Conservation (phyloP, 2,888 invertebrate genomes). For the Megaustenia siamemsis region DNA sequence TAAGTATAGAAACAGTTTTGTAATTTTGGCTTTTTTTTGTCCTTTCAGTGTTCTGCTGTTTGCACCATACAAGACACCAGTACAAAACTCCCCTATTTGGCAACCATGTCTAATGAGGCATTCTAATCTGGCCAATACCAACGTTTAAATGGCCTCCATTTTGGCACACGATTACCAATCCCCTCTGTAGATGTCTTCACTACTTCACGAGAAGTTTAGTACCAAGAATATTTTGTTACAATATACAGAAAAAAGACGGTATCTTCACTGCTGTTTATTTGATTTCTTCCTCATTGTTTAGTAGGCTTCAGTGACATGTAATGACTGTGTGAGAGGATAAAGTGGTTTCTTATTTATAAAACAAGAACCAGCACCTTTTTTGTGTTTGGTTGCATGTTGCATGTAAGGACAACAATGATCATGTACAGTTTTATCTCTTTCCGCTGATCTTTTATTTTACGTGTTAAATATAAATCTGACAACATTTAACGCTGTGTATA, state of each 20-base stretch:
- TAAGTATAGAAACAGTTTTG: too few relatives aligned
- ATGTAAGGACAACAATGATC: background rate
- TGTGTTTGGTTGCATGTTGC: background rate
- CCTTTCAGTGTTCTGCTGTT: conserved; percentile 18
- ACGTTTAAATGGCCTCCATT: background rate
- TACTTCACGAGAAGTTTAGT: background rate
- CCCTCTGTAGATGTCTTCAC: background rate
- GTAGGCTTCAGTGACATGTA: background rate
- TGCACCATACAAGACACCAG: conserved; percentile 44
- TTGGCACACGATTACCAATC: background rate
- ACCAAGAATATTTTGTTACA: background rate
- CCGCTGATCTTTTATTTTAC: conserved; percentile 26
- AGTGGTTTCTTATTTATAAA: background rate
- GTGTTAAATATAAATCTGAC: conserved; percentile 22
- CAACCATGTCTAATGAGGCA: conserved; percentile 74
- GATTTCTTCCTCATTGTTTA: background rate
- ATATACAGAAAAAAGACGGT: background rate
- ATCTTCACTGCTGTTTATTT: background rate
- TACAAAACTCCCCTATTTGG: conserved; percentile 63
- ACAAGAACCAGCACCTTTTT: background rate
- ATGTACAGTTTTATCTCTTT: conserved; percentile 16
- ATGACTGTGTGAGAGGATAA: background rate
- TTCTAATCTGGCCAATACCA: conserved; percentile 34
- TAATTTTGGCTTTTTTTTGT: background rate
- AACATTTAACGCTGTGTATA: conserved; percentile 21